Percentiles rank a stretch among this genome's conserved stretches.
Evolutionary conservation across 2,888 invertebrate genomes (phyloP).

Genomic region (Ochlodes sylvanus): DNA sequence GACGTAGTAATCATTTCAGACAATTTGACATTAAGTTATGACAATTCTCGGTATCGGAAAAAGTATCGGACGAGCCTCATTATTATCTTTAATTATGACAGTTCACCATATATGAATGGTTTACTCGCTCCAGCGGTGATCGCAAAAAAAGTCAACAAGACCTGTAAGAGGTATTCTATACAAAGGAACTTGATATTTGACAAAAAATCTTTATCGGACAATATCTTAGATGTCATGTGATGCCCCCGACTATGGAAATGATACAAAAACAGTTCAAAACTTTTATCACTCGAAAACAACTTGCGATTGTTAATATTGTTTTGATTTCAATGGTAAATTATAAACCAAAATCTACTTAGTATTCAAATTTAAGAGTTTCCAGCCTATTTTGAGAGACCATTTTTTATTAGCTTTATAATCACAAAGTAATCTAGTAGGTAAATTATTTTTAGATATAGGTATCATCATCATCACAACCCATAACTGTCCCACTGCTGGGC

Average conservation of each 20-base stretch:
- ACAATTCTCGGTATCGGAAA: slow-evolving; percentile 71
- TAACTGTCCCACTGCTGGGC: too few species aligned
- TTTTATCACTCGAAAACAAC: slow-evolving; percentile 11
- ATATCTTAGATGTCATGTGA: slow-evolving; percentile 58
- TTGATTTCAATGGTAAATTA: too few species aligned
- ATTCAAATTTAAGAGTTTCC: too few species aligned
- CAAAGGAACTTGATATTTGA: slow-evolving; percentile 65
- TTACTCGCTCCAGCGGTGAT: slow-evolving; percentile 62
- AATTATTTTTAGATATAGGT: too few species aligned
- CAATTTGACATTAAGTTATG: slow-evolving; percentile 74
- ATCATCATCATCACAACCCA: too few species aligned
- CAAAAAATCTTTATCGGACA: slow-evolving; percentile 64
- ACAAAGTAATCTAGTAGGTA: too few species aligned
- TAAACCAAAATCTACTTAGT: too few species aligned
- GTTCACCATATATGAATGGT: slow-evolving; percentile 79
- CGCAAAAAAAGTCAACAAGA: slow-evolving; percentile 69
- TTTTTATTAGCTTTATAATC: too few species aligned
- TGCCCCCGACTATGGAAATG: slow-evolving; percentile 39
- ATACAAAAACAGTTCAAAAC: background rate
- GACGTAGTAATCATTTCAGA: slow-evolving; percentile 41
- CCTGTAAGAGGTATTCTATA: slow-evolving; percentile 62
- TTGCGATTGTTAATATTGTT: background rate
- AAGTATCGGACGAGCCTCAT: slow-evolving; percentile 71
- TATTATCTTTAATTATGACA: slow-evolving; percentile 84
- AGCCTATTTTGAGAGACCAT: too few species aligned